A percentile compares a stretch with the other conserved stretches of the same genome.
Conservation (phyloP, 2,888 invertebrate genomes). For the Entomobrya multifasciata region DNA sequence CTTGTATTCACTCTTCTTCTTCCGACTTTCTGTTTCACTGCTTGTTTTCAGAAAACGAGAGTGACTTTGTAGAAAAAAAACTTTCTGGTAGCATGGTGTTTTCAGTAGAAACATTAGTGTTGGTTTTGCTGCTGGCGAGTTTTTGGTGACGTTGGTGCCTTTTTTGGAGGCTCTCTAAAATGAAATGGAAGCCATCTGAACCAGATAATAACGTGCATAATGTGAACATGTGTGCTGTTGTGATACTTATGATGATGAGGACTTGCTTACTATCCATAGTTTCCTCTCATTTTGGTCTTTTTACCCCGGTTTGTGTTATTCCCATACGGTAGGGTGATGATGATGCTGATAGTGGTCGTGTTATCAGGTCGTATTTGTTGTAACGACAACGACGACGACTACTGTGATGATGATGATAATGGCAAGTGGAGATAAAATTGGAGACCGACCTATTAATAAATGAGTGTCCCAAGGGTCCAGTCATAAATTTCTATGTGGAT, state of each 20-base stretch:
- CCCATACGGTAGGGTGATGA: slow-evolving; percentile 23
- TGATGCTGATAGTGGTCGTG: slow-evolving; percentile 69
- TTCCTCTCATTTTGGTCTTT: slow-evolving; percentile 64
- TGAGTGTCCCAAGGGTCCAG: slow-evolving; percentile 79
- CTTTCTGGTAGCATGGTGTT: slow-evolving; percentile 7
- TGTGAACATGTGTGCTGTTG: slow-evolving; percentile 73
- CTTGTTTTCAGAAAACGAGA: not conserved
- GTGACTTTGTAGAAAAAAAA: slow-evolving; percentile 1
- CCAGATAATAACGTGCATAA: slow-evolving; percentile 74
- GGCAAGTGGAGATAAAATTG: slow-evolving; percentile 78
- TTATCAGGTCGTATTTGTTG: slow-evolving; percentile 68
- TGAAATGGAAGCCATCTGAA: slow-evolving; percentile 64
- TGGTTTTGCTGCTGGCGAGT: slow-evolving; percentile 24
- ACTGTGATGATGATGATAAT: slow-evolving; percentile 73
- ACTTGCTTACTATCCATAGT: slow-evolving; percentile 70
- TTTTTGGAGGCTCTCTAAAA: too few relatives aligned
- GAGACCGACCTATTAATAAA: slow-evolving; percentile 80
- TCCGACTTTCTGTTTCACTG: not conserved
- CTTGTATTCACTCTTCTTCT: not conserved
- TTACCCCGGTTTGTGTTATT: slow-evolving; percentile 30
- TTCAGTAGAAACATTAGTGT: not conserved
- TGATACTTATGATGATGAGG: slow-evolving; percentile 68
- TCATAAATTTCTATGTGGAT: slow-evolving; percentile 79
- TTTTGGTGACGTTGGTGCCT: slow-evolving; percentile 32
- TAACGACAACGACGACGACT: slow-evolving; percentile 48